phyloP scores from a whole-genome alignment of 2,113 vertebrate genomes.

The Petromus typicus region DNA sequence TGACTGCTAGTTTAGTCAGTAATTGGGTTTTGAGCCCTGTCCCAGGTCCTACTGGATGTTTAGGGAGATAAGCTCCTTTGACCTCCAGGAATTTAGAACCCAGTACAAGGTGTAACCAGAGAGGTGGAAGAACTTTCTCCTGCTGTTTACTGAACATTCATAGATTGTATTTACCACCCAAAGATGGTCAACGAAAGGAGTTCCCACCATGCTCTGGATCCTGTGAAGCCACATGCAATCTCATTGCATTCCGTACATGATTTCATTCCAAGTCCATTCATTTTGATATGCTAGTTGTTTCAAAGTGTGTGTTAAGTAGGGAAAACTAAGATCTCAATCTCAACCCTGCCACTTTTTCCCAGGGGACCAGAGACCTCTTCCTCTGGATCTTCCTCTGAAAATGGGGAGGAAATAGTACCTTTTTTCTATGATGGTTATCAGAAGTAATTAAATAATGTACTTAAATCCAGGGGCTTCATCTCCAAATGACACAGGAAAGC shows the following conservation, averaged over 20 bases:
- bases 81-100: not conserved
- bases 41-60: not conserved
- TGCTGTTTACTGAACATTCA: not conserved
- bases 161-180: not conserved
- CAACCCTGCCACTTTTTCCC: not conserved
- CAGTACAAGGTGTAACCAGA: not conserved
- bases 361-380: not conserved
- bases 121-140: not conserved
- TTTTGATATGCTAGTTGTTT: not conserved
- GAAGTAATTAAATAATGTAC: not conserved
- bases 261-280: not conserved
- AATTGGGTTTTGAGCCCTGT: not conserved
- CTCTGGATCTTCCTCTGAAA: constrained; percentile 19
- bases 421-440: not conserved
- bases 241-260: not conserved
- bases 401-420: not conserved
- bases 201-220: not conserved
- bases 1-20: not conserved
- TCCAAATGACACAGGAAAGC: not conserved
- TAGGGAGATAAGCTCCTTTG: not conserved
- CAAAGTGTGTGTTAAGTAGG: not conserved
- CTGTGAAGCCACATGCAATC: not conserved
- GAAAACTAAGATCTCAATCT: not conserved
- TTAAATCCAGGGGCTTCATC: not conserved
- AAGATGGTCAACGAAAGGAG: not conserved